A percentile compares a stretch with the other conserved stretches of the same genome.
Conservation (phyloP, 2,113 vertebrate genomes). For the Telmatochromis brachygnathus region DNA sequence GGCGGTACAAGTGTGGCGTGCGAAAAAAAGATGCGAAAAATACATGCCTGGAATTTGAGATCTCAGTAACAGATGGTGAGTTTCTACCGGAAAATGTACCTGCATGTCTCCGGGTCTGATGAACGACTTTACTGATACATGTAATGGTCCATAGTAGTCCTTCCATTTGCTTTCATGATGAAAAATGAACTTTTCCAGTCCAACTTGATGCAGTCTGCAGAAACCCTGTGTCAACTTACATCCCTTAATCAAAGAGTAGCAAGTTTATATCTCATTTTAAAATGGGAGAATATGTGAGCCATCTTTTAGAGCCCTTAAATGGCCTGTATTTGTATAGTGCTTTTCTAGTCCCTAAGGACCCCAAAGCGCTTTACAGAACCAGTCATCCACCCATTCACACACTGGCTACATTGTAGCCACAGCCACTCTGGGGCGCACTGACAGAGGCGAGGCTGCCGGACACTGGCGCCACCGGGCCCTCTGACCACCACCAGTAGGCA, state of each 20-base stretch:
- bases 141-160: fast-evolving
- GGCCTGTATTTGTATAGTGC: fast-evolving
- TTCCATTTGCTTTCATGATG: neutral
- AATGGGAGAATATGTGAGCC: neutral
- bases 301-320: neutral
- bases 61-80: neutral
- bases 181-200: neutral
- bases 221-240: fast-evolving
- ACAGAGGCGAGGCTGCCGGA: no score
- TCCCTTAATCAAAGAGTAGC: neutral
- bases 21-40: neutral
- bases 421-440: fast-evolving
- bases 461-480: no score
- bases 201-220: neutral
- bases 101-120: neutral
- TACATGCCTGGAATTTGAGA: neutral
- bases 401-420: no score
- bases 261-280: neutral
- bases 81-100: neutral
- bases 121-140: neutral
- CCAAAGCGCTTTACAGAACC: fast-evolving
- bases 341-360: no score
- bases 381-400: fast-evolving
- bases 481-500: no score
- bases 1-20: neutral